Evolutionary conservation across 2,888 invertebrate genomes (phyloP).

Genomic region (Ennomos erosarius): DNA sequence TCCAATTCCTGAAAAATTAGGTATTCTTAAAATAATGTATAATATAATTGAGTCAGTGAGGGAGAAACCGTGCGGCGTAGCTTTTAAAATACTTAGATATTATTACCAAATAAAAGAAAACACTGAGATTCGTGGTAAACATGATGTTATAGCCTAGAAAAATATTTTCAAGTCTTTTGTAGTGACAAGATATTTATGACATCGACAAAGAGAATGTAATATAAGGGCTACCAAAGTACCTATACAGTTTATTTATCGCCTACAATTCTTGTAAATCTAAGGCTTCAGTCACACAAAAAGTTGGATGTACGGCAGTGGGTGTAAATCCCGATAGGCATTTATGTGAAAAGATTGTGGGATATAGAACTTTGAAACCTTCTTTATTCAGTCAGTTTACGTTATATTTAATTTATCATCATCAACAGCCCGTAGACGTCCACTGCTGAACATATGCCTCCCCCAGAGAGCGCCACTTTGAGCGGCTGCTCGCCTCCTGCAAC

Average conservation of each 20-base stretch:
- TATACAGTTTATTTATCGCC: slow-evolving; percentile 11
- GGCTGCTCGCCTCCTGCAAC: too few relatives aligned
- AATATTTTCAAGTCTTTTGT: slow-evolving; percentile 15
- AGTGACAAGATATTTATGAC: slow-evolving; percentile 13
- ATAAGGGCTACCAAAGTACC: slow-evolving; percentile 13
- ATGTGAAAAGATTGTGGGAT: slow-evolving; percentile 1
- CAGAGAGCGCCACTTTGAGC: too few relatives aligned
- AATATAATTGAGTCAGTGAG: too few relatives aligned
- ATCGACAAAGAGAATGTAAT: slow-evolving; percentile 6
- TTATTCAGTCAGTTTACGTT: too few relatives aligned
- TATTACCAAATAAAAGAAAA: slow-evolving; percentile 9
- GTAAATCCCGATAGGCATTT: not conserved
- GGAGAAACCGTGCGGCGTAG: too few relatives aligned
- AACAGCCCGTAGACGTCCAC: too few relatives aligned
- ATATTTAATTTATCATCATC: too few relatives aligned
- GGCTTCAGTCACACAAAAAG: slow-evolving; percentile 9
- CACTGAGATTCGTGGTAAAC: slow-evolving; percentile 12
- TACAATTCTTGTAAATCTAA: slow-evolving; percentile 18
- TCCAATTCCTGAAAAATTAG: too few relatives aligned
- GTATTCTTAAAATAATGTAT: too few relatives aligned
- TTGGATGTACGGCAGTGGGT: not conserved
- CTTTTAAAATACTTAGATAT: too few relatives aligned
- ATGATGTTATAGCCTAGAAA: slow-evolving; percentile 12
- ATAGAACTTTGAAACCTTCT: not conserved
- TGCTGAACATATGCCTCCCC: too few relatives aligned